These are phyloP conservation scores for Pocillopora damicornis DNA, from an alignment of 64 coral and sea anemone species.

Conservation along the genomic window DNA sequence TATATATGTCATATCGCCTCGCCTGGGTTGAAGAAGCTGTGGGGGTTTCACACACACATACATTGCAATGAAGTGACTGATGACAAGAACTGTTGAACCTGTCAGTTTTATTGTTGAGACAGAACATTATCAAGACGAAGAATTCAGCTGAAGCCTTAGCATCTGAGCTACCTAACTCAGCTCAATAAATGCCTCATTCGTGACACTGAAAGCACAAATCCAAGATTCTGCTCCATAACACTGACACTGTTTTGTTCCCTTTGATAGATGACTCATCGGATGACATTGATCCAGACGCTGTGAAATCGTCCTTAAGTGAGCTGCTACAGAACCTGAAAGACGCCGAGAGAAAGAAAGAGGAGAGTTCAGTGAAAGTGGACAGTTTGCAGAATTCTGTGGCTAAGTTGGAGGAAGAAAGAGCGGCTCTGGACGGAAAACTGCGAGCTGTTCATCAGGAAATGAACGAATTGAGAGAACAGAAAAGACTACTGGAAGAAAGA, in stretches of 20 bases:
- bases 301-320: conserved; percentile 56
- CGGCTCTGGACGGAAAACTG: conserved; percentile 31
- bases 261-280: conserved; percentile 68
- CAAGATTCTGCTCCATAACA: neutral
- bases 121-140: too few relatives aligned
- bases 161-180: too few relatives aligned
- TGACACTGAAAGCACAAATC: too few relatives aligned
- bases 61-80: too few relatives aligned
- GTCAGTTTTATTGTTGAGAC: too few relatives aligned
- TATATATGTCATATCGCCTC: too few relatives aligned
- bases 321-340: conserved; percentile 83
- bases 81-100: too few relatives aligned
- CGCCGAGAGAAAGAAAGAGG: conserved; percentile 65
- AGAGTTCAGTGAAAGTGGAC: conserved; percentile 56
- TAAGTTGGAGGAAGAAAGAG: conserved; percentile 59
- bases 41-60: too few relatives aligned
- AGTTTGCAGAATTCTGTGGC: conserved; percentile 47
- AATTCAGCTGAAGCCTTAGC: too few relatives aligned
- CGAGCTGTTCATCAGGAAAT: conserved; percentile 58
- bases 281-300: conserved; percentile 70
- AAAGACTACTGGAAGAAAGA: conserved; percentile 55
- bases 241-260: neutral
- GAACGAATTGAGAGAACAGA: conserved; percentile 72
- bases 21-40: too few relatives aligned
- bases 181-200: too few relatives aligned